Evolutionary conservation across 2,113 vertebrate genomes (phyloP), one percentile per base, ranked within the genome.

Genomic region (Reinhardtius hippoglossoides): DNA sequence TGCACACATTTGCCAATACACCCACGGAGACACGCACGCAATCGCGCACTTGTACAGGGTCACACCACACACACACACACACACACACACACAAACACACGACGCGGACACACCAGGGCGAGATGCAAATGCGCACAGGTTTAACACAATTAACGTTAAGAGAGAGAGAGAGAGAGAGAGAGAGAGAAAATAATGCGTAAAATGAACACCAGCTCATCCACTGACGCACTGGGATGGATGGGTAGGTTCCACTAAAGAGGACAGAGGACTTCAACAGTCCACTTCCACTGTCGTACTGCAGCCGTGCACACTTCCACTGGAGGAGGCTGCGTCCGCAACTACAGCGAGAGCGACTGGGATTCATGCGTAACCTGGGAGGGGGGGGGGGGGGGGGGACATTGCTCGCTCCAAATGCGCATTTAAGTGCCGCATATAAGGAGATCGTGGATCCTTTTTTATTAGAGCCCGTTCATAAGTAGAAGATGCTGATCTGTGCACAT

Each of bases 61-160:
- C 69, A 14, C 48, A n/a, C n/a, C n/a, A n/a, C n/a, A n/a, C n/a
- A n/a, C n/a, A 48, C n/a, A 54, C 40, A 60, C 60, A 40, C 54
- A 48, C n/a, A 46, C 27, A 60, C 61, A 42, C 10, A 48, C 9
- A 58, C 55, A 48, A 57, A 46, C 56, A 35, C 66, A 75, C 82
- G 67, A 60, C 57, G 59, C 86, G 84, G 84, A 89, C 74, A 79
- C 91, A 89, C 86, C 10, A 40, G 71, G 57, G 56, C 56, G 35
- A 72, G 67, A 62, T 26, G 69, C 81, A 84, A 77, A 85, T 63
- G 31, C 74, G 59, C 85, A 59, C 77, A 61, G 52, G 42, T 46
- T 85, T 81, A 50, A 62, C 62, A 84, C 64, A 81, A 71, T 80
- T 77, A 73, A 21, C 56, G 73, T 15, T 3, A 27, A 31, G 50